Conservation (phyloP, 2,113 vertebrate genomes). For the Ciconia maguari region DNA sequence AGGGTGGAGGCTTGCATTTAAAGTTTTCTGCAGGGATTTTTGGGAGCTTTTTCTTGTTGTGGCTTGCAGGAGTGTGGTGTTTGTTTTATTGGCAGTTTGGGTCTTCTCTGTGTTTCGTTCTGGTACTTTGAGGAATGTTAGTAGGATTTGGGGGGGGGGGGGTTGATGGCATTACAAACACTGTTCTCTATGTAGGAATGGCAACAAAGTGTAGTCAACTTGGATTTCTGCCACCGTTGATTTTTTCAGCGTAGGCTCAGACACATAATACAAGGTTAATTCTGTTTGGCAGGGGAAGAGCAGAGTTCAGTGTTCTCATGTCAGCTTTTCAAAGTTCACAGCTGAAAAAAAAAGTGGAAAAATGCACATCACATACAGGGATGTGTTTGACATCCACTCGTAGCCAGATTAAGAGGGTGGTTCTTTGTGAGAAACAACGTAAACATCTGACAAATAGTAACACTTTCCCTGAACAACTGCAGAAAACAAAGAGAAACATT, state of each 20-base stretch:
- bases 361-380: conserved; percentile 12
- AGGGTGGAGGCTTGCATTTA: background rate
- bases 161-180: background rate
- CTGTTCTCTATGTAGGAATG: background rate
- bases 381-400: background rate
- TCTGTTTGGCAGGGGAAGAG: conserved; percentile 34
- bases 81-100: background rate
- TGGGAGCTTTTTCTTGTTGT: background rate
- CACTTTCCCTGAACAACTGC: conserved; percentile 65
- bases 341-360: conserved; percentile 31
- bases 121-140: background rate
- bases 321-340: conserved; percentile 43
- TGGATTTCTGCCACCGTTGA: background rate
- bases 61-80: background rate
- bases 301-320: conserved; percentile 45
- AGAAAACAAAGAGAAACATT: conserved; percentile 86
- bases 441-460: conserved; percentile 51
- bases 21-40: background rate
- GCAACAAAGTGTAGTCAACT: background rate
- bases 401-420: conserved; percentile 39
- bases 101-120: background rate
- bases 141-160: background rate
- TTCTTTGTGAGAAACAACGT: conserved; percentile 43
- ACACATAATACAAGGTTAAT: conserved; percentile 37
- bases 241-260: conserved; percentile 19